Evolutionary conservation across 2,113 vertebrate genomes (phyloP), one percentile per base, ranked within the genome.

Genomic region (Spilogale gracilis): DNA sequence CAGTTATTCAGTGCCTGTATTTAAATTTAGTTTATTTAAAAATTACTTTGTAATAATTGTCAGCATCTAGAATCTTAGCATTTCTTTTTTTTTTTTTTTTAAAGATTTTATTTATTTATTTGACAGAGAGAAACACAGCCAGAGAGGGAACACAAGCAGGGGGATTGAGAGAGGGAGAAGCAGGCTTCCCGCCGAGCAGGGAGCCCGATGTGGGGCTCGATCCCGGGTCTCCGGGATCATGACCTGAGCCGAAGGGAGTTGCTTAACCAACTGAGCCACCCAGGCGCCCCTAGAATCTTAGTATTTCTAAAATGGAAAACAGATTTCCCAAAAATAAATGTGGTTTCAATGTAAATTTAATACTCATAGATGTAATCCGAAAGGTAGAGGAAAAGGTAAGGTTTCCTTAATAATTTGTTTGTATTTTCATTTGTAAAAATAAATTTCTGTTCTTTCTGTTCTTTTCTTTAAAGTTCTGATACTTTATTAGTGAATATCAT

Each of bases 401-500:
- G 9, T 83, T 93, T 93, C 16, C 76, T 80, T 92, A 93, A 54
- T 93, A 95, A 80, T 91, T 82, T 86, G 21, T 60, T 92, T 50
- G 16, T 80, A 69, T 93, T 92, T 96, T 96, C n/a, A 76, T 88
- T 87, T 81, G 10, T 67, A 88, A 97, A 91, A 17, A 56, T 88
- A 88, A 93, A 83, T 96, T 92, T 78, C 12, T 95, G 23, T 89
- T 73, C 38, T 84, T 95, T 61, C 23, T 61, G 1, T 32, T 50
- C 45, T 48, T 10, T 48, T 48, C 71, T 89, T 73, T 25, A 91
- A 65, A 27, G 18, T 71, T 92, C 61, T 89, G 2, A 48, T 94
- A 79, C 63, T 73, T 93, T 65, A 61, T 89, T 85, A 96, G 63
- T 50, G 80, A 86, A 43, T 38, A 25, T 91, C 38, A 76, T 54